Evolutionary conservation across 1,140 invertebrate genomes (phyloP).

Genomic region (Caenorhabditis briggsae): DNA sequence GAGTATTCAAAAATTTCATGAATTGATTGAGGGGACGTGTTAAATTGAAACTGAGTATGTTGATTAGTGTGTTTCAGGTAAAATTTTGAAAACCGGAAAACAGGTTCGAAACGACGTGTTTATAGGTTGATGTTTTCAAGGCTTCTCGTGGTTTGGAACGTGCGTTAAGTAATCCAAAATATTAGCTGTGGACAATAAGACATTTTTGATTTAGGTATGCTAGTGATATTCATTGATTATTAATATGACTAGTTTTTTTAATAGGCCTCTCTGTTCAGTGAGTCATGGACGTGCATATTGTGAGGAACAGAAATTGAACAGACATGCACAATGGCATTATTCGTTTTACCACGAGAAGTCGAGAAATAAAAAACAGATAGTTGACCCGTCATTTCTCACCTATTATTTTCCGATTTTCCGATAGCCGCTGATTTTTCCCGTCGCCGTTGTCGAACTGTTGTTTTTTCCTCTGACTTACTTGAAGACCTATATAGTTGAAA

Average conservation of each 20-base stretch:
- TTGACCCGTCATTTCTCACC: conserved; percentile 48
- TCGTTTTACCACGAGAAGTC: conserved; percentile 39
- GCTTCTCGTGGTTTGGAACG: conserved; percentile 6
- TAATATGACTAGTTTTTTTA: too few relatives aligned
- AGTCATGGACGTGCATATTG: background rate
- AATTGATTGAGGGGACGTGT: too few relatives aligned
- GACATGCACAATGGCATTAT: background rate
- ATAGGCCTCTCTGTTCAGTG: too few relatives aligned
- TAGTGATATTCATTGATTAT: too few relatives aligned
- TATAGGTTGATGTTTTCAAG: conserved; percentile 1
- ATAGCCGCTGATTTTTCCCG: background rate
- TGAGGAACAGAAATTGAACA: background rate
- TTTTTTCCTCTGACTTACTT: conserved; percentile 23
- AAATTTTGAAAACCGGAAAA: background rate
- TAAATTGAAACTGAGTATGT: too few relatives aligned
- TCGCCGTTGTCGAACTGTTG: conserved; percentile 29
- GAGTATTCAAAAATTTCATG: too few relatives aligned
- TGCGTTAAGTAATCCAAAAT: background rate
- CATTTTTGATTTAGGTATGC: too few relatives aligned
- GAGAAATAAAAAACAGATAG: background rate
- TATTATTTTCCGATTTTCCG: conserved; percentile 42
- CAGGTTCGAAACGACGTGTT: conserved; percentile 49
- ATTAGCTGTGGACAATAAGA: too few relatives aligned
- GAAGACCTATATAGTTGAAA: conserved; percentile 19
- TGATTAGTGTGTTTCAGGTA: too few relatives aligned